These are phyloP conservation scores for Tachypleus tridentatus DNA, from an alignment of 1,140 invertebrate genomes.

Conservation along the genomic window DNA sequence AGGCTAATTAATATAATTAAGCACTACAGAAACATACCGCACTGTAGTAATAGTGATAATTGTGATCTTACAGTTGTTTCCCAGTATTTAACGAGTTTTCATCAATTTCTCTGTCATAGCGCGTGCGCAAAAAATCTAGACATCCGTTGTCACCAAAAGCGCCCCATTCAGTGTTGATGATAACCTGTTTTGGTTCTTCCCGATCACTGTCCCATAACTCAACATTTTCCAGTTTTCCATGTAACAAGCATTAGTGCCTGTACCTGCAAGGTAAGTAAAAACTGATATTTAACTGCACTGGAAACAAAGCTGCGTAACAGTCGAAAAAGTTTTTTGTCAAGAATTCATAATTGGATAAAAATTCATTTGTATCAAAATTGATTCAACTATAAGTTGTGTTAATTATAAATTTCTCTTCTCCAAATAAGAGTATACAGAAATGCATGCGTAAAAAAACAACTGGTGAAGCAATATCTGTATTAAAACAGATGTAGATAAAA, in stretches of 20 bases:
- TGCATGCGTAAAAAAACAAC: no score
- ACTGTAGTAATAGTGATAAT: no score
- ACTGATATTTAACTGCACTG: no score
- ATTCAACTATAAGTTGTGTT: not conserved
- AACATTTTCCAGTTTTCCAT: conserved; percentile 66
- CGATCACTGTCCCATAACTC: conserved; percentile 34
- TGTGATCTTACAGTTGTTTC: conserved; percentile 28
- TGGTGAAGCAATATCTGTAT: no score
- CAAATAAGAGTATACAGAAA: not conserved
- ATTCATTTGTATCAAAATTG: not conserved
- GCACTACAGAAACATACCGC: no score
- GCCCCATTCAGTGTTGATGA: conserved; percentile 36
- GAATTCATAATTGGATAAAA: not conserved
- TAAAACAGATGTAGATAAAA: not conserved
- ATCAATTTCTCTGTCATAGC: conserved; percentile 33
- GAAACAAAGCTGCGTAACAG: no score
- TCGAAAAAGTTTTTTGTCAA: not conserved
- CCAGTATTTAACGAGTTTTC: conserved; percentile 31
- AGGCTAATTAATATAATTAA: no score
- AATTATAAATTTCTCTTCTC: conserved; percentile 1
- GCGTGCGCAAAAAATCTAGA: conserved; percentile 31
- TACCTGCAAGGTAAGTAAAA: conserved; percentile 44
- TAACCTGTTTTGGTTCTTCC: conserved; percentile 30
- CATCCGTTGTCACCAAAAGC: conserved; percentile 34
- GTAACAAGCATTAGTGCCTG: conserved; percentile 97